phyloP scores from a whole-genome alignment of 2,797 vertebrate species.

The Artibeus lituratus region DNA sequence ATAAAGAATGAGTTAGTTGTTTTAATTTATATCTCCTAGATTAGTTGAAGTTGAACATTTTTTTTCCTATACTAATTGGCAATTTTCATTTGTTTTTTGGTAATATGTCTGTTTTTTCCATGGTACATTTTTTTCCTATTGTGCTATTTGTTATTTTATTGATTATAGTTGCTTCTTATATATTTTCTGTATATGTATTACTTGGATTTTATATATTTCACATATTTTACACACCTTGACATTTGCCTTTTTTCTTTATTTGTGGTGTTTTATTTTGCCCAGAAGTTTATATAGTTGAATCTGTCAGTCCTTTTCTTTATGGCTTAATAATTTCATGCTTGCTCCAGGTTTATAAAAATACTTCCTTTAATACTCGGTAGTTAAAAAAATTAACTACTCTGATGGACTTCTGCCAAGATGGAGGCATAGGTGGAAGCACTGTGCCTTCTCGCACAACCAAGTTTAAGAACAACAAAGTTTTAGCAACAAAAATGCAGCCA shows the following conservation, averaged over 20 bases:
- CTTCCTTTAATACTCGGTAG: not conserved
- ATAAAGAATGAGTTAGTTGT: not conserved
- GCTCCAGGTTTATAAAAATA: not conserved
- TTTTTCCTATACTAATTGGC: not conserved
- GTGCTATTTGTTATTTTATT: not conserved
- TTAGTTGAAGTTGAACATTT: not conserved
- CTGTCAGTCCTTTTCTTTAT: not conserved
- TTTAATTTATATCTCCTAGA: constrained; percentile 38
- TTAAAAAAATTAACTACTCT: not conserved
- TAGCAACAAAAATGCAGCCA: too few species aligned
- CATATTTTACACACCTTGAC: not conserved
- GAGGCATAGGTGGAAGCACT: too few species aligned
- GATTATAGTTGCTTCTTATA: not conserved
- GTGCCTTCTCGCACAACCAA: too few species aligned
- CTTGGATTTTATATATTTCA: constrained; percentile 26
- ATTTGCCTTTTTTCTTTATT: constrained; percentile 20
- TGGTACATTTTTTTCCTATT: not conserved
- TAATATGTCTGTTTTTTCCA: constrained; percentile 1
- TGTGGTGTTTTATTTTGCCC: not conserved
- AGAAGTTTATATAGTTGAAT: not conserved
- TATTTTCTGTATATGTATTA: not conserved
- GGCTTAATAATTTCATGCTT: not conserved
- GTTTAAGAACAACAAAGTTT: too few species aligned
- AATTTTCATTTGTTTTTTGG: not conserved
- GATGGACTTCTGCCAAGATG: too few species aligned